Evolutionary conservation across 1,140 invertebrate species (phyloP).

Genomic region (Drosophila trapezifrons): DNA sequence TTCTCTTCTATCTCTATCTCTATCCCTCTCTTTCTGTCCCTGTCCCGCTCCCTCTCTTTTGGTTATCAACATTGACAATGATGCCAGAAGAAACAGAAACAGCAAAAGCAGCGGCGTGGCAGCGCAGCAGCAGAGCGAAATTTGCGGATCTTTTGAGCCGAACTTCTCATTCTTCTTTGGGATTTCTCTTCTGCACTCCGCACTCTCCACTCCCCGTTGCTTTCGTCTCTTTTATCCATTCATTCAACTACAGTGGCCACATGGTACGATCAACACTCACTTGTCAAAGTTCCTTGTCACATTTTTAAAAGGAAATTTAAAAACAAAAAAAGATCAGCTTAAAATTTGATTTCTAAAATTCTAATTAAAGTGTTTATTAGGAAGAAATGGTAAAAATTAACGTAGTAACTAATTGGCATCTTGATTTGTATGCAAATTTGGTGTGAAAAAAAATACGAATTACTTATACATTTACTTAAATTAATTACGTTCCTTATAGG

Average conservation of each 20-base stretch:
- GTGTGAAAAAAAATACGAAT: no score
- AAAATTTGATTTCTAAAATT: neutral
- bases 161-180: conserved; percentile 34
- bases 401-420: no score
- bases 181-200: conserved; percentile 9
- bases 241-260: conserved; percentile 7
- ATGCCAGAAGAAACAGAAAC: conserved; percentile 40
- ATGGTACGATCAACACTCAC: neutral
- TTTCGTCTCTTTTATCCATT: neutral
- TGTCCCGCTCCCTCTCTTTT: conserved; percentile 22
- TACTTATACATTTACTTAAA: no score
- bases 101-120: conserved; percentile 27
- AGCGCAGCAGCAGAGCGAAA: conserved; percentile 17
- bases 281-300: neutral
- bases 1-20: neutral
- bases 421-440: no score
- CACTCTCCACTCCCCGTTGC: neutral
- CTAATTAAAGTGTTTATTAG: neutral
- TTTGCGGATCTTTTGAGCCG: conserved; percentile 28
- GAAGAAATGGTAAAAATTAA: no score
- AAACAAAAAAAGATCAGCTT: no score
- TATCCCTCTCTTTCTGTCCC: conserved; percentile 10
- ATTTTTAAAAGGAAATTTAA: neutral
- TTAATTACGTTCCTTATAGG: neutral
- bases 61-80: conserved; percentile 67